Conservation (phyloP, 1,140 invertebrate species). For the Colletes gigas region DNA sequence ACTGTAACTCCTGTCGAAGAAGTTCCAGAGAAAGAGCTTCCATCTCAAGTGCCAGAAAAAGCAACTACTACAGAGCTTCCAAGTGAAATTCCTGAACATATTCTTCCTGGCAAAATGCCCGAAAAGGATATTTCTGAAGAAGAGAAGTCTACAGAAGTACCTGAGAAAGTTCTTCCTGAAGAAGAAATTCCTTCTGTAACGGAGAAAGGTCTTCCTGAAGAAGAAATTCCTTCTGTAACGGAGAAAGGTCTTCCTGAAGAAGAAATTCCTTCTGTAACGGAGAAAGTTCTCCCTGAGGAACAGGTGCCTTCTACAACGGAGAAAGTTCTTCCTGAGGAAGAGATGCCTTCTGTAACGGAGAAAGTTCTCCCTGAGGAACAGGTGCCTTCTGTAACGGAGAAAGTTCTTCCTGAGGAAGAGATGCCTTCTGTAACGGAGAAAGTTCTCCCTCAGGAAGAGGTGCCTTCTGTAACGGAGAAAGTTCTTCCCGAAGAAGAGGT, state of each 20-base stretch:
- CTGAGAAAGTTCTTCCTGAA: conserved; percentile 48
- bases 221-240: conserved; percentile 28
- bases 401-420: conserved; percentile 32
- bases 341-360: too few relatives aligned
- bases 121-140: conserved; percentile 13
- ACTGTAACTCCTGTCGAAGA: conserved; percentile 32
- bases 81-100: not conserved
- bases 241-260: conserved; percentile 24
- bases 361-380: too few relatives aligned
- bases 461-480: conserved; percentile 26
- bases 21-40: conserved; percentile 36
- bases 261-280: conserved; percentile 17
- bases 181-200: conserved; percentile 46
- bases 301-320: conserved; percentile 27
- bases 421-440: conserved; percentile 36
- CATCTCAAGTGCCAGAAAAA: not conserved
- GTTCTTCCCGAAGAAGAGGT: not conserved
- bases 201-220: conserved; percentile 11
- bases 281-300: conserved; percentile 35
- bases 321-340: conserved; percentile 30
- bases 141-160: not conserved
- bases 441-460: conserved; percentile 15
- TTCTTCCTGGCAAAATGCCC: not conserved
- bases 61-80: not conserved
- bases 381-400: too few relatives aligned